A percentile compares a stretch with the other conserved stretches of the same genome.
Evolutionary conservation across 2,113 vertebrate genomes (phyloP).

Genomic region (Xiphophorus maculatus): DNA sequence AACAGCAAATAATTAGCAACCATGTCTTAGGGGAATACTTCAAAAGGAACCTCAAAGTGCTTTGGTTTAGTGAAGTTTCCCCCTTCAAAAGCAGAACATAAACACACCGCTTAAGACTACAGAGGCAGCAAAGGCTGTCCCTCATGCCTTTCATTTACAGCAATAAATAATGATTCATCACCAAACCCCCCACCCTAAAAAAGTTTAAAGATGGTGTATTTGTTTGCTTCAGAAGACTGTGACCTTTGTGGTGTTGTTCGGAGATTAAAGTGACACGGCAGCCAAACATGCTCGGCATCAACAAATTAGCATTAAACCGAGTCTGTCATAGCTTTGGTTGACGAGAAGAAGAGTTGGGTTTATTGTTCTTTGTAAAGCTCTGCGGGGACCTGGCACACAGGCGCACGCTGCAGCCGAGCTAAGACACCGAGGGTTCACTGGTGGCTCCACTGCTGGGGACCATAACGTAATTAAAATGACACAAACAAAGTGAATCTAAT

Average conservation of each 20-base stretch:
- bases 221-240: conserved; percentile 70
- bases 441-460: conserved; percentile 79
- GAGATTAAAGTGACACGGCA: conserved; percentile 73
- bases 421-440: conserved; percentile 80
- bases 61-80: conserved; percentile 74
- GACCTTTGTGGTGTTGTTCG: conserved; percentile 67
- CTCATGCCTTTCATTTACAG: conserved; percentile 75
- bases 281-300: conserved; percentile 66
- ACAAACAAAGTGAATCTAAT: conserved; percentile 95
- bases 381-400: conserved; percentile 50
- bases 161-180: conserved; percentile 78
- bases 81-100: conserved; percentile 76
- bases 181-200: conserved; percentile 24
- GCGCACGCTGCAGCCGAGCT: conserved; percentile 50
- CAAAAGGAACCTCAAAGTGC: conserved; percentile 79
- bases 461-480: conserved; percentile 90
- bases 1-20: conserved; percentile 80
- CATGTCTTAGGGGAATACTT: conserved; percentile 78
- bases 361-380: conserved; percentile 56
- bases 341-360: conserved; percentile 39
- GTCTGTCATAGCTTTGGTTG: conserved; percentile 59
- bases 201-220: conserved; percentile 71
- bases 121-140: conserved; percentile 74
- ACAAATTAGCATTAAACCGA: conserved; percentile 66
- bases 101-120: conserved; percentile 77